Evolutionary conservation across 2,888 invertebrate genomes (phyloP), one percentile per base, ranked within the genome.

Genomic region (Sthenelais limicola): DNA sequence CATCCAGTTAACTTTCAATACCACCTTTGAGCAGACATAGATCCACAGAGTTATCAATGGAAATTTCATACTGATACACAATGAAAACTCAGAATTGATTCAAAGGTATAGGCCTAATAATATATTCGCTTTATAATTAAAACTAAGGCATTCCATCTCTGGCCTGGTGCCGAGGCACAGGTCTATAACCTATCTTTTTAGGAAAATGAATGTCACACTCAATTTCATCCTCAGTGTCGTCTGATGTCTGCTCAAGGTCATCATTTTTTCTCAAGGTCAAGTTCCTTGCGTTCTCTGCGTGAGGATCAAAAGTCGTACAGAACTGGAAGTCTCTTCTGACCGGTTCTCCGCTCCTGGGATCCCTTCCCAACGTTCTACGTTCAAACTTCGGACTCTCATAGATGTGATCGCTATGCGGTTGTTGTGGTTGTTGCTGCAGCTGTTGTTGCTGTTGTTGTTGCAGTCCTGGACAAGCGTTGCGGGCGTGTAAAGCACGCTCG

Each of bases 321-420:
- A 49, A 68, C 21, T 49, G 51, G 35, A 35, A 51, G 51, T 51
- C 32, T 21, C 21, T 32, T 18, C 68, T 32, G 35, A 51, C 35
- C 30, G 21, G 38, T 24, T 21, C 49, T 12, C 51, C 68, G 28
- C 68, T 51, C 21, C 48, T 35, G 26, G 51, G 49, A 33, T 62
- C 62, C 21, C 62, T 21, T 24, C 62, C 62, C 12, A 62, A 43
- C 68, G 51, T 51, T 51, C 68, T 51, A 5, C 51, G 51, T 30
- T 70, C 70, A 28, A 70, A 70, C 43, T 70, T 70, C 51, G 70
- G 70, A 54, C 70, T 70, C 70, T 70, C 70, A 38, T 70, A 70
- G 43, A 70, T 70, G 70, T 70, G 70, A 56, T 70, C 70, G 26
- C 38, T 35, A 35, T 43, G 43, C 3, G 24, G 52, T 1, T 24